These are phyloP conservation scores for Drosophila lacteicornis DNA, from an alignment of 1,140 invertebrate species.

Conservation along the genomic window DNA sequence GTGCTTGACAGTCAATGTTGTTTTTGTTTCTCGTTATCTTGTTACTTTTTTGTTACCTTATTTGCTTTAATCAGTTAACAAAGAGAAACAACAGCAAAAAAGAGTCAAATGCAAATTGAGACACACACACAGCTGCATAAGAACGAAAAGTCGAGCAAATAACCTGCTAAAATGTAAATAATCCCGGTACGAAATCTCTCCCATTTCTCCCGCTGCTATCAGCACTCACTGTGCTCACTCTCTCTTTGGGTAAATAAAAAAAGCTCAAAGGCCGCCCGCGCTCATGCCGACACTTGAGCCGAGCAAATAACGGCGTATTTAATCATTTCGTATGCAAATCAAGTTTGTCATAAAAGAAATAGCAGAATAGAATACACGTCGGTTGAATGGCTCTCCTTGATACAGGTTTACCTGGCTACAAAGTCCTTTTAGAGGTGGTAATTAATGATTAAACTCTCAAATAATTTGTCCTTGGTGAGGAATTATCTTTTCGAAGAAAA, in stretches of 20 bases:
- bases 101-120: constrained; percentile 58
- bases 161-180: constrained; percentile 56
- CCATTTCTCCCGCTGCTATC: constrained; percentile 8
- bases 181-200: constrained; percentile 22
- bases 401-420: constrained; percentile 2
- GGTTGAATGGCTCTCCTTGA: not conserved
- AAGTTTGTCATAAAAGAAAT: constrained; percentile 62
- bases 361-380: constrained; percentile 23
- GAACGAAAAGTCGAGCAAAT: constrained; percentile 23
- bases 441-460: no score
- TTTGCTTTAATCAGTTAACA: constrained; percentile 58
- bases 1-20: constrained; percentile 32
- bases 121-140: not conserved
- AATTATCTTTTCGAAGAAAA: no score
- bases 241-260: constrained; percentile 15
- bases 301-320: constrained; percentile 62
- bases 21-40: constrained; percentile 14
- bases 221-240: not conserved
- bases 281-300: constrained; percentile 9
- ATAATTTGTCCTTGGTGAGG: no score
- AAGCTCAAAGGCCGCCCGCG: constrained; percentile 23
- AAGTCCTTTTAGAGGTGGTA: no score
- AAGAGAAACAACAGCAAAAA: constrained; percentile 7
- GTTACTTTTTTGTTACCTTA: constrained; percentile 17
- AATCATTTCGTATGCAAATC: constrained; percentile 76